These are phyloP conservation scores for Drosophila santomea DNA, from an alignment of 1,140 invertebrate genomes.

Conservation along the genomic window DNA sequence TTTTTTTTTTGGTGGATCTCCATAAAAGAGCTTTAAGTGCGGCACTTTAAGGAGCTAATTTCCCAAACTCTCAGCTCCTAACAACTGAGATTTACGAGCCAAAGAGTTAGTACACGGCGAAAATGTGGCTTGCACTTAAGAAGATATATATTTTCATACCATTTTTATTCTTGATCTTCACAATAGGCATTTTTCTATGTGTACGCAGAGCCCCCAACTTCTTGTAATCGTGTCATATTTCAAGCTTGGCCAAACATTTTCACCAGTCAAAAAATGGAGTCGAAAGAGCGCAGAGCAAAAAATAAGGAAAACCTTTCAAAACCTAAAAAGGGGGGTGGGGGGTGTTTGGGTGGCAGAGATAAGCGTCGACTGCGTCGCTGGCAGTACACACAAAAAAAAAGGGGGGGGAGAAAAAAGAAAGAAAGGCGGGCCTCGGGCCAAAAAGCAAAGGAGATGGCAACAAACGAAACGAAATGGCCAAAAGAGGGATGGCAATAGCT, in stretches of 20 bases:
- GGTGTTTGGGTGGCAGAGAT: constrained; percentile 42
- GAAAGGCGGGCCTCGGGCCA: constrained; percentile 50
- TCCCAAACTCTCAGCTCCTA: background rate
- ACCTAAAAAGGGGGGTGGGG: background rate
- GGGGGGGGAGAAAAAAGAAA: constrained; percentile 22
- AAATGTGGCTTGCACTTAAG: background rate
- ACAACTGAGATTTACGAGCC: constrained; percentile 53
- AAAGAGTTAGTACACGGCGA: constrained; percentile 26
- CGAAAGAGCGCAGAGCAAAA: background rate
- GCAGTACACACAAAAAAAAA: constrained; percentile 15
- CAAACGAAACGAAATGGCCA: constrained; percentile 48
- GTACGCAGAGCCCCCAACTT: background rate
- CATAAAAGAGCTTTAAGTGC: constrained; percentile 51
- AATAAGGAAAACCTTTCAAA: constrained; percentile 11
- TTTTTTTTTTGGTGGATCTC: constrained; percentile 7
- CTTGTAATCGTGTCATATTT: constrained; percentile 77
- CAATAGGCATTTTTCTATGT: background rate
- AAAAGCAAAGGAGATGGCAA: constrained; percentile 55
- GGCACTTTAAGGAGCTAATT: constrained; percentile 54
- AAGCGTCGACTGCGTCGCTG: constrained; percentile 50
- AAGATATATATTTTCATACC: background rate
- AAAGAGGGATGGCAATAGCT: constrained; percentile 27
- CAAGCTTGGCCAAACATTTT: constrained; percentile 74
- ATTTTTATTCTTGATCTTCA: too few relatives aligned
- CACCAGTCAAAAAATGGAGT: constrained; percentile 23